phyloP scores from a whole-genome alignment of 2,797 vertebrate species.

The Xiphorhynchus erythropygius region DNA sequence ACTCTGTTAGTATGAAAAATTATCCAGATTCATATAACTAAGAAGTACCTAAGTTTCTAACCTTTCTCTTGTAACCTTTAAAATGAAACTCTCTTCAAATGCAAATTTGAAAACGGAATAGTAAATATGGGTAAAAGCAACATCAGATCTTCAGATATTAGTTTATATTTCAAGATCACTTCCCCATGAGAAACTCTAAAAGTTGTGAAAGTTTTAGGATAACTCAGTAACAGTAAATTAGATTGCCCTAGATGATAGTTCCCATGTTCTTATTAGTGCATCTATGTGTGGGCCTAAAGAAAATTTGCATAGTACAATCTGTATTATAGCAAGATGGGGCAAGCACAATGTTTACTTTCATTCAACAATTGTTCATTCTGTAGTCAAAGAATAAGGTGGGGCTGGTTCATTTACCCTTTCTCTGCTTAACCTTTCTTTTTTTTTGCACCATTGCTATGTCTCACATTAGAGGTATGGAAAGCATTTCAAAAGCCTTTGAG shows the following conservation, averaged over 20 bases:
- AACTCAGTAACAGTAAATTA: background rate
- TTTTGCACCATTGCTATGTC: background rate
- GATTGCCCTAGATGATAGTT: slow-evolving; percentile 32
- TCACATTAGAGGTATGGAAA: background rate
- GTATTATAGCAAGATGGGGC: slow-evolving; percentile 42
- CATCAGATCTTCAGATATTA: background rate
- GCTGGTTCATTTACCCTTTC: background rate
- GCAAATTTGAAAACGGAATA: background rate
- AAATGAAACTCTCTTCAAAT: background rate
- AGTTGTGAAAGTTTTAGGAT: slow-evolving; percentile 9
- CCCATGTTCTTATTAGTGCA: background rate
- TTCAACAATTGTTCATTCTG: background rate
- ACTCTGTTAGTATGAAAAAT: background rate
- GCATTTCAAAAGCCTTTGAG: background rate
- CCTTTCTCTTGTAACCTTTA: background rate
- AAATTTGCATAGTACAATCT: slow-evolving; percentile 48
- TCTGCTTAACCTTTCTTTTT: background rate
- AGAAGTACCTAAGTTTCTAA: background rate
- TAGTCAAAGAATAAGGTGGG: background rate
- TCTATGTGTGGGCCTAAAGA: slow-evolving; percentile 24
- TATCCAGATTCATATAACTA: background rate
- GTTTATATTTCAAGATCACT: background rate
- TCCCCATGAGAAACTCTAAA: background rate
- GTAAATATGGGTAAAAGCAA: background rate
- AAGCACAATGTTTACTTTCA: slow-evolving; percentile 35